Percentiles rank a stretch among this genome's conserved stretches.
These are phyloP conservation scores for Dipodomys stephensi DNA, from an alignment of 2,113 vertebrate genomes.

Conservation along the genomic window DNA sequence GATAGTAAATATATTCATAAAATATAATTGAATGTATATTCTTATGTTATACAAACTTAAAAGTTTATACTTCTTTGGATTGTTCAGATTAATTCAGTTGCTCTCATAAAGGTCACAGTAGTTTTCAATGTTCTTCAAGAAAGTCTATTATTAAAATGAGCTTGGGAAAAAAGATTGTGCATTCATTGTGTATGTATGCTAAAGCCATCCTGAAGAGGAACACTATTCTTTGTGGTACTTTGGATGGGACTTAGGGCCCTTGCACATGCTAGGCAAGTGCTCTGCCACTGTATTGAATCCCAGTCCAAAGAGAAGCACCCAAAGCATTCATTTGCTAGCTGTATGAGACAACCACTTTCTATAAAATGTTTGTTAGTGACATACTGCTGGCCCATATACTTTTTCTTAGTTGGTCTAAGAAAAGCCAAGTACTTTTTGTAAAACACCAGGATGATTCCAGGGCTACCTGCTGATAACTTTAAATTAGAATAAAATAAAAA, in stretches of 20 bases:
- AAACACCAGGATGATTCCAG: too few relatives aligned
- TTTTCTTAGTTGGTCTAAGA: too few relatives aligned
- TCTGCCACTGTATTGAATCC: background rate
- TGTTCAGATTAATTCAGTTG: background rate
- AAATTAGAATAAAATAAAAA: too few relatives aligned
- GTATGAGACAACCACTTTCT: slow-evolving; percentile 26
- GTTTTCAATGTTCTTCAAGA: background rate
- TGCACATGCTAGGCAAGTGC: background rate
- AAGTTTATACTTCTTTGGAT: background rate
- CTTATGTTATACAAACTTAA: background rate
- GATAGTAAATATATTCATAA: too few relatives aligned
- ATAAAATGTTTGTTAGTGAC: background rate
- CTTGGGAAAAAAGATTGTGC: background rate
- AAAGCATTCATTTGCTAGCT: background rate
- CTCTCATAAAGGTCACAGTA: background rate
- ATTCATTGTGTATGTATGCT: background rate
- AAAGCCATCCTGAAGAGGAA: background rate
- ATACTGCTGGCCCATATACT: background rate
- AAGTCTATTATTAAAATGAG: background rate
- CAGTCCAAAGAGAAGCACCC: background rate
- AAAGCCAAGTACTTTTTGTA: too few relatives aligned
- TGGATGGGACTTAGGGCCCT: background rate
- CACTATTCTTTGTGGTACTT: background rate
- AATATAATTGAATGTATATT: too few relatives aligned
- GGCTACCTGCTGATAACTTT: too few relatives aligned